These are phyloP conservation scores for Lathronympha strigana DNA, from an alignment of 2,888 invertebrate genomes.

Conservation along the genomic window DNA sequence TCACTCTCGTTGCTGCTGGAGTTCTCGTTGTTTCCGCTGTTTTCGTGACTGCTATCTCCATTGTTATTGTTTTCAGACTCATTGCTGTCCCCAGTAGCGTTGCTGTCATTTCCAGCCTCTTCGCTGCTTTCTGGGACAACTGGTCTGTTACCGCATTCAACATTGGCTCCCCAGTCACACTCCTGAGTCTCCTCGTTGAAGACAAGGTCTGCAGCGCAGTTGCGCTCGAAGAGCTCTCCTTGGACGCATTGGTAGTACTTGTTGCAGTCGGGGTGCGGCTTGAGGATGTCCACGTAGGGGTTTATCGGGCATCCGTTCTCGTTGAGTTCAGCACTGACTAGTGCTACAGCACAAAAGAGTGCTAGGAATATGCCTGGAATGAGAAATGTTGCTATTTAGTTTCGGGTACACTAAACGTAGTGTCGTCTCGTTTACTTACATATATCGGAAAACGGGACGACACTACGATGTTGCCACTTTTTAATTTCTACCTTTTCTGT, in stretches of 20 bases:
- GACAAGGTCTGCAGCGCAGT: conserved; percentile 45
- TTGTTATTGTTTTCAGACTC: conserved; percentile 35
- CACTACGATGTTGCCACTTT: too few species aligned
- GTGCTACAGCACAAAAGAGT: conserved; percentile 61
- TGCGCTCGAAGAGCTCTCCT: conserved; percentile 51
- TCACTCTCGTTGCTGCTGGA: conserved; percentile 34
- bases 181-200: conserved; percentile 46
- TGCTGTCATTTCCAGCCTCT: conserved; percentile 53
- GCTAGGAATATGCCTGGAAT: conserved; percentile 60
- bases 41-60: conserved; percentile 47
- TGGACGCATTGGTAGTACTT: conserved; percentile 55
- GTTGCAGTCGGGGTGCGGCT: conserved; percentile 54
- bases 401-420: neutral
- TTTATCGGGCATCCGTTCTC: conserved; percentile 45
- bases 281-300: conserved; percentile 47
- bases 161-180: conserved; percentile 51
- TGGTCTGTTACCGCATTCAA: conserved; percentile 46
- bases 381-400: conserved; percentile 13
- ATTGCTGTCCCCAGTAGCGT: conserved; percentile 44
- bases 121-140: conserved; percentile 40
- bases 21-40: conserved; percentile 39
- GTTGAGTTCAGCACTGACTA: conserved; percentile 45
- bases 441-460: too few species aligned
- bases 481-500: too few species aligned
- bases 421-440: too few species aligned